These are phyloP conservation scores for Cnemophilus loriae DNA, from an alignment of 2,113 vertebrate species.

Conservation along the genomic window DNA sequence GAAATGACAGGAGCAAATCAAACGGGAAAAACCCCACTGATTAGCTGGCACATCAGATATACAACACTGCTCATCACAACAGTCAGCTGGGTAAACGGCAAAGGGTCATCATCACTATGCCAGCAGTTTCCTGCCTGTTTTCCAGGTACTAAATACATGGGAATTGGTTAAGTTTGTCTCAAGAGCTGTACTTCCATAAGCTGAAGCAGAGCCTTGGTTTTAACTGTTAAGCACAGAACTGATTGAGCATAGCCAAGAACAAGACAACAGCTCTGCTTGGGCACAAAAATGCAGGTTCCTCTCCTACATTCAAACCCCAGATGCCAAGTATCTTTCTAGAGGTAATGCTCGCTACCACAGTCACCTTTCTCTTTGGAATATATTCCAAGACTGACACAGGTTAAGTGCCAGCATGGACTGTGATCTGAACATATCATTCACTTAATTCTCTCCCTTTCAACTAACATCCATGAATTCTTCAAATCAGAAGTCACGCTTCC, in stretches of 20 bases:
- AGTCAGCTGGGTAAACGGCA: conserved; percentile 48
- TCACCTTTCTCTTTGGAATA: neutral
- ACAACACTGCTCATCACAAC: neutral
- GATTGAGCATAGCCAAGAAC: neutral
- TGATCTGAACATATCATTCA: neutral
- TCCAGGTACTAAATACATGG: neutral
- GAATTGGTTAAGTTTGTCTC: neutral
- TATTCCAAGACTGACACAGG: rapidly evolving
- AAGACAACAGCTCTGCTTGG: neutral
- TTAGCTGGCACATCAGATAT: conserved; percentile 46
- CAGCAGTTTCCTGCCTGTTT: neutral
- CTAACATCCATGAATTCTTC: neutral
- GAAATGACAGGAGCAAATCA: neutral
- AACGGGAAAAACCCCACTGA: neutral
- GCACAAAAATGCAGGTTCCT: neutral
- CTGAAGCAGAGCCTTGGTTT: neutral
- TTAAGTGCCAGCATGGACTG: neutral
- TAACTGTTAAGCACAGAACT: neutral
- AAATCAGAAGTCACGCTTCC: neutral
- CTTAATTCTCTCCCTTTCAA: neutral
- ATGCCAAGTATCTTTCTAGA: neutral
- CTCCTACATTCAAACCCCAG: neutral
- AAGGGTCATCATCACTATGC: conserved; percentile 4
- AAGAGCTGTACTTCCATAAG: neutral
- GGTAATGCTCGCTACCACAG: neutral